Base-by-base conservation (phyloP, 2,888 invertebrate genomes). In the Eristalinus aeneus region DNA sequence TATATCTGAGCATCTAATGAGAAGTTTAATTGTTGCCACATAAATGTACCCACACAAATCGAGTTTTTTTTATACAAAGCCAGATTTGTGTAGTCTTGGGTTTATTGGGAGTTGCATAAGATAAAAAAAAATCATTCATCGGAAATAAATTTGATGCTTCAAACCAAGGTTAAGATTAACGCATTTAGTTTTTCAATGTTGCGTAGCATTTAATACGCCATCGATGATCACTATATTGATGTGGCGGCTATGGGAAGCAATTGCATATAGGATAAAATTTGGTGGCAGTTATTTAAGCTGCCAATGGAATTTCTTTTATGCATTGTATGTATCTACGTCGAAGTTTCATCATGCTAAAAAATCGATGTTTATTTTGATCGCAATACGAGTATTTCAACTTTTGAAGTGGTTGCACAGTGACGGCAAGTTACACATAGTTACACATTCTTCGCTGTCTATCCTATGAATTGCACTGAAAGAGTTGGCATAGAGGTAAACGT, bases 341-440 rank as follows among this genome's bases (percentile, higher is more conserved):
- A 32, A 3, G 10, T 63, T 61, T 61, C 72, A 72, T 63, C 61
- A 54, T 72, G 61, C 63, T 53, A 63, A 72, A 72, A 72, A n/a
- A 31, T 71, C 36, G 27, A 39, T 60, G 36, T 39, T 6, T 46
- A 27, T 46, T 71, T 60, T 8, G 20, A 36, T 39, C 27, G 60
- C 27, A 71, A 71, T 31, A 71, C 46, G 27, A 11, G 71, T 71
- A 71, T 71, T 71, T 60, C 68, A 34, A 23, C 34, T 68, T 56
- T 22, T n/a, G 1, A 6, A 20, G 60, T 22, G 46, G 39, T 16
- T 16, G 16, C 46, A 16, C 16, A 16, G 16, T 16, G 8, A 46
- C 16, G 16, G 46, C 46, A 46, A 16, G 46, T 46, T 46, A 46
- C 46, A 8, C 46, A 46, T 16, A 46, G 46, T 46, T 46, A 46